Conservation (phyloP, 2,113 vertebrate species). For the Aegithalos caudatus region DNA sequence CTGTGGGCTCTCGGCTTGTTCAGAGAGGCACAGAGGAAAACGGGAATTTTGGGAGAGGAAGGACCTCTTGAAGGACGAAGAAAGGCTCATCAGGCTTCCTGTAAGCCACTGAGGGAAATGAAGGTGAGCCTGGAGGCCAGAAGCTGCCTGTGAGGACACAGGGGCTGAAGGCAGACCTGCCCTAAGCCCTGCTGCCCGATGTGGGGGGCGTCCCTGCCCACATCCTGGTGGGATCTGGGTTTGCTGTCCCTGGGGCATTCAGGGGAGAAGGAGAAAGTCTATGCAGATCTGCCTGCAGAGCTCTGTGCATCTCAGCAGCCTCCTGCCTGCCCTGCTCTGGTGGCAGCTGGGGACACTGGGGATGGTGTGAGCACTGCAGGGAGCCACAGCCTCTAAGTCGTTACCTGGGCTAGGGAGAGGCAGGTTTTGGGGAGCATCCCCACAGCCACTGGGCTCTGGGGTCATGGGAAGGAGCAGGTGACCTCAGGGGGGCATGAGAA, state of each 20-base stretch:
- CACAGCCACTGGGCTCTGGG: fast-evolving
- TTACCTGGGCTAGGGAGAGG: background rate
- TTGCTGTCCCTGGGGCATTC: background rate
- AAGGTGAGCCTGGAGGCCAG: background rate
- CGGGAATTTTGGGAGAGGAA: background rate
- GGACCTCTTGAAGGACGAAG: background rate
- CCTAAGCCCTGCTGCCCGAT: too few relatives aligned
- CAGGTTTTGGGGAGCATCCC: background rate
- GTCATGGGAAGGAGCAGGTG: background rate
- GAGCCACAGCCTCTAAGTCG: fast-evolving
- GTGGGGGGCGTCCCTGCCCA: background rate
- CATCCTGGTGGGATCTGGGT: background rate
- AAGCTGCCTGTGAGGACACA: background rate
- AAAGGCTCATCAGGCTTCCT: background rate
- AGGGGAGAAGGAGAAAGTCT: background rate
- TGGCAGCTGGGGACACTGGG: background rate
- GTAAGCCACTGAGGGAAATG: background rate
- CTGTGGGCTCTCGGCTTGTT: background rate
- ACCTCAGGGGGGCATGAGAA: background rate
- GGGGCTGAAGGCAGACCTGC: background rate
- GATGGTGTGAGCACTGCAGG: background rate
- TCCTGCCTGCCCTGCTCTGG: background rate
- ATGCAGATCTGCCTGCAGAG: too few relatives aligned
- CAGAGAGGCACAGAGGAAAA: background rate
- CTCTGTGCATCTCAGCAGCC: background rate